Conservation (phyloP, 2,888 invertebrate genomes). For the Timandra comae region DNA sequence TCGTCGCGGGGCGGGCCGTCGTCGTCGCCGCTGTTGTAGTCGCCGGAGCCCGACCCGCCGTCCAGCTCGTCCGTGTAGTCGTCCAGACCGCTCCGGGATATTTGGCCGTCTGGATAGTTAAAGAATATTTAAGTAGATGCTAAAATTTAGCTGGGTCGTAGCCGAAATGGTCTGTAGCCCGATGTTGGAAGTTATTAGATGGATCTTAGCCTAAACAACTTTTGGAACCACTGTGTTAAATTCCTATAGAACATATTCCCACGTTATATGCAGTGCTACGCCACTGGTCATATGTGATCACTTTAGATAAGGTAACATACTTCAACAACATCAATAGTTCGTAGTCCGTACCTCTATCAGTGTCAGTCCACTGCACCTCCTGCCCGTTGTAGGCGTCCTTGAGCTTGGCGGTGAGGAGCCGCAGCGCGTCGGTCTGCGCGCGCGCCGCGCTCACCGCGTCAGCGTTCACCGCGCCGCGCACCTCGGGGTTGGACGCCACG, state of each 20-base stretch:
- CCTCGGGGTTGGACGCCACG: constrained; percentile 84
- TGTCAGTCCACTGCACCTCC: constrained; percentile 90
- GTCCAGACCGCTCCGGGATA: constrained; percentile 26
- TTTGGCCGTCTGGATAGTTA: constrained; percentile 73
- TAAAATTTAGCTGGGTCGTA: too few relatives aligned
- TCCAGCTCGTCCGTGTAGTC: constrained; percentile 49
- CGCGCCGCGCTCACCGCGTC: constrained; percentile 58
- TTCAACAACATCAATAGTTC: too few relatives aligned
- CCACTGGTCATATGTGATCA: too few relatives aligned
- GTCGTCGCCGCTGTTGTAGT: constrained; percentile 68
- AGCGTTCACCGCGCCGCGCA: constrained; percentile 69
- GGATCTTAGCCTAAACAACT: too few relatives aligned
- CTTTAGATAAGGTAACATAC: too few relatives aligned
- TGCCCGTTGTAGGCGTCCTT: constrained; percentile 93
- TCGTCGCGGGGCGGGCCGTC: constrained; percentile 66
- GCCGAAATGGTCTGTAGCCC: too few relatives aligned
- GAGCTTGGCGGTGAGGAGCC: constrained; percentile 86
- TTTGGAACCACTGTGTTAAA: too few relatives aligned
- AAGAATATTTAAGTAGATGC: too few relatives aligned
- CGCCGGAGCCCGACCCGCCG: constrained; percentile 84
- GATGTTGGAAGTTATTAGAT: too few relatives aligned
- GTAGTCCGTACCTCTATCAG: constrained; percentile 36
- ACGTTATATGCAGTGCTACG: too few relatives aligned
- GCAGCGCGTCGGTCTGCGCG: constrained; percentile 86
- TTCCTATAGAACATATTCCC: too few relatives aligned